Conservation (phyloP, 2,113 vertebrate species). For the Maccullochella peelii region DNA sequence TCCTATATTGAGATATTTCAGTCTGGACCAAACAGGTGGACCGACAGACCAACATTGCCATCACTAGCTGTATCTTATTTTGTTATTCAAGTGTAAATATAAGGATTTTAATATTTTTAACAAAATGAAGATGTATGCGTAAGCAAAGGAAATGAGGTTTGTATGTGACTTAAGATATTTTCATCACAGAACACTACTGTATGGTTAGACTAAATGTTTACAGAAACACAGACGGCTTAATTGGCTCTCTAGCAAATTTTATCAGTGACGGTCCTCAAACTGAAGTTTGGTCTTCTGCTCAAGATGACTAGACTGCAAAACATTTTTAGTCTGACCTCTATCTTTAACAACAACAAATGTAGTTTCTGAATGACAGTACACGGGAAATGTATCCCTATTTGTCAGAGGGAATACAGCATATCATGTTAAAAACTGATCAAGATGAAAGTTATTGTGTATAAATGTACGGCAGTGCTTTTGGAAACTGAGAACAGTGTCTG, state of each 20-base stretch:
- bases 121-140: slow-evolving; percentile 18
- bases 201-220: slow-evolving; percentile 37
- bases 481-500: slow-evolving; percentile 25
- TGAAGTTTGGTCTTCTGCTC: slow-evolving; percentile 47
- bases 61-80: not conserved
- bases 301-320: slow-evolving; percentile 28
- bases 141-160: slow-evolving; percentile 30
- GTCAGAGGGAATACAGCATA: not conserved
- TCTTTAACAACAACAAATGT: slow-evolving; percentile 5
- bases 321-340: slow-evolving; percentile 5
- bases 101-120: slow-evolving; percentile 31
- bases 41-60: not conserved
- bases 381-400: not conserved
- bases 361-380: slow-evolving; percentile 31
- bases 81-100: slow-evolving; percentile 31
- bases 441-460: slow-evolving; percentile 3
- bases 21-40: not conserved
- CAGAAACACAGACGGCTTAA: slow-evolving; percentile 27
- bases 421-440: slow-evolving; percentile 5
- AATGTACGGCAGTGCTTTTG: slow-evolving; percentile 2
- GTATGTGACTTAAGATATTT: slow-evolving; percentile 8
- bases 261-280: slow-evolving; percentile 6
- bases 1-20: not conserved
- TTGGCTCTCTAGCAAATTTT: not conserved
- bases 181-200: not conserved